A percentile compares a stretch with the other conserved stretches of the same genome.
Conservation (phyloP, 2,113 vertebrate species). For the zebrafish (Danio rerio) region GRCz12tu NC_133199.1:24641001-24641500, state of each 20-base stretch:
- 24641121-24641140: neutral
- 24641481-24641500: no score
- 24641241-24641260: neutral
- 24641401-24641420: no score
- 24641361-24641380: no score
- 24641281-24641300: neutral
- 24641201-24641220: neutral
- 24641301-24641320: neutral
- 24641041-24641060: conserved; percentile 47
- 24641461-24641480: no score
- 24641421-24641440: no score
- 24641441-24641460: no score
- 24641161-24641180: neutral
- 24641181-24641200: neutral
- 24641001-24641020: conserved; percentile 22
- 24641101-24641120: conserved; percentile 5
- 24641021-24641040: conserved; percentile 33
- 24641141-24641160: neutral
- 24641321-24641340: no score
- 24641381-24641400: no score
- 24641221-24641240: neutral
- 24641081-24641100: neutral
- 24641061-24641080: conserved; percentile 46
- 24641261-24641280: neutral
- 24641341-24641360: no score